phyloP scores from a whole-genome alignment of 2,797 vertebrate species.

The Bradypodion ventrale region DNA sequence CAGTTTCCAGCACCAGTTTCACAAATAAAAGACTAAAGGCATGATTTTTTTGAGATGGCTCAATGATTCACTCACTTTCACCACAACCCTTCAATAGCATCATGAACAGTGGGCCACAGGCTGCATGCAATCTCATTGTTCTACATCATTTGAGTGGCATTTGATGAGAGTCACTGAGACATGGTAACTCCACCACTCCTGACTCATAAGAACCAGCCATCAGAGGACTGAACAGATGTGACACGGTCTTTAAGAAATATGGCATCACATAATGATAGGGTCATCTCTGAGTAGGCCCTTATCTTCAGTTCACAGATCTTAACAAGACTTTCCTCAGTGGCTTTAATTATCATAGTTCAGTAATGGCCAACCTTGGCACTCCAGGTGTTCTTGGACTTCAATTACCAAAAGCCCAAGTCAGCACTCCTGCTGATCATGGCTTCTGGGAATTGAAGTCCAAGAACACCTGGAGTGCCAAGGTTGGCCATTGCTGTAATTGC shows the following conservation, averaged over 20 bases:
- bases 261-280: not conserved
- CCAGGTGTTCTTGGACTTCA: no score
- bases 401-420: no score
- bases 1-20: not conserved
- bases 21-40: not conserved
- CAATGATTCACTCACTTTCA: not conserved
- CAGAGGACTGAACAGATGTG: not conserved
- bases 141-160: not conserved
- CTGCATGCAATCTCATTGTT: not conserved
- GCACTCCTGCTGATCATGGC: no score
- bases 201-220: not conserved
- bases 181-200: not conserved
- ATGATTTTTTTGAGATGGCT: not conserved
- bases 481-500: no score
- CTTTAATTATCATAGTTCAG: no score
- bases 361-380: no score
- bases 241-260: no score
- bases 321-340: not conserved
- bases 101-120: not conserved
- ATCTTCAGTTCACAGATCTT: not conserved
- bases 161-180: not conserved
- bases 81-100: no score
- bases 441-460: no score
- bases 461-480: no score
- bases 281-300: not conserved